These are phyloP conservation scores for Oreortyx pictus DNA, from an alignment of 2,797 vertebrate genomes.

Conservation along the genomic window DNA sequence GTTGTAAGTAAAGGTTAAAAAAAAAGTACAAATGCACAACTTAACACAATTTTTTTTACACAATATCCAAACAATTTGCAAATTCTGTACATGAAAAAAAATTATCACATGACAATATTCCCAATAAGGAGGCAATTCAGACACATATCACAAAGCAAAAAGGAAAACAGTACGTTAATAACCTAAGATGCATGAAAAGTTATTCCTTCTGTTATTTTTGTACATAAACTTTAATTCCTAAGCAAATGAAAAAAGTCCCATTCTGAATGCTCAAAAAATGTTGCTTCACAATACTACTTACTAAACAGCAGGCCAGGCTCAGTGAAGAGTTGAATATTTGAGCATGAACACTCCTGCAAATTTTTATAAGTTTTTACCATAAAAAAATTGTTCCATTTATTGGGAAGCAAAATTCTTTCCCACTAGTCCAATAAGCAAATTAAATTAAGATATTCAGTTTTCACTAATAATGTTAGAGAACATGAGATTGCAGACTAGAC, in stretches of 20 bases:
- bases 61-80: no score
- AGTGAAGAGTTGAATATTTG: neutral
- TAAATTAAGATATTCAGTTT: neutral
- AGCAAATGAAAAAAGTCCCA: neutral
- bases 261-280: neutral
- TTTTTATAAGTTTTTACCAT: neutral
- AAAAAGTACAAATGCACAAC: no score
- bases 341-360: neutral
- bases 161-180: neutral
- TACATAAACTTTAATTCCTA: neutral
- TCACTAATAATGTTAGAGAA: neutral
- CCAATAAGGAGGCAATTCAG: neutral
- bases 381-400: neutral
- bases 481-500: neutral
- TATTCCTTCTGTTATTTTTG: neutral
- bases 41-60: no score
- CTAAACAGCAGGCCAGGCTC: neutral
- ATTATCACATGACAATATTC: neutral
- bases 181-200: neutral
- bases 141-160: neutral
- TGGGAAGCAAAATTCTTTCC: neutral
- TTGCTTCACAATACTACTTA: fast-evolving
- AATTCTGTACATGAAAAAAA: neutral
- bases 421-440: neutral
- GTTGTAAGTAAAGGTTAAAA: neutral